Evolutionary conservation across 2,888 invertebrate genomes (phyloP).

Genomic region (Polyploca ridens): DNA sequence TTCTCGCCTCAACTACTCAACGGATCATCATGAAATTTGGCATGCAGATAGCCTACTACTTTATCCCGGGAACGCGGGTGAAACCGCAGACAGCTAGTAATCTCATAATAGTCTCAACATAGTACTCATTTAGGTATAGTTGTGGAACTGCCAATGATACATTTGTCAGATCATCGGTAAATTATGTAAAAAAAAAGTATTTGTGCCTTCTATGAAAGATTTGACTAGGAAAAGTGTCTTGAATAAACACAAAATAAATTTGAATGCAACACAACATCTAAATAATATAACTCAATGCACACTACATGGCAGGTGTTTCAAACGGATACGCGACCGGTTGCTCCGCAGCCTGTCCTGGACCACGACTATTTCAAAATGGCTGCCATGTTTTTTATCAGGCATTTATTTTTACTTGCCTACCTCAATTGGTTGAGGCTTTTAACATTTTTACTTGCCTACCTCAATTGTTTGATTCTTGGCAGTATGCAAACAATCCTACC

Average conservation of each 20-base stretch:
- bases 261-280: not conserved
- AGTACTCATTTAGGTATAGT: too few species aligned
- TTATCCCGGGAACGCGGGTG: too few species aligned
- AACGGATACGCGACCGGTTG: constrained; percentile 58
- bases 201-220: too few species aligned
- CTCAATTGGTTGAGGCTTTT: constrained; percentile 1
- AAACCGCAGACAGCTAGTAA: too few species aligned
- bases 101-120: too few species aligned
- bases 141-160: too few species aligned
- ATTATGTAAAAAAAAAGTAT: too few species aligned
- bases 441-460: not conserved
- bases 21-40: too few species aligned
- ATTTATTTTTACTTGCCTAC: constrained; percentile 3
- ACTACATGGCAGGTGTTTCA: constrained; percentile 46
- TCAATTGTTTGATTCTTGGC: too few species aligned
- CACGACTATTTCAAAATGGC: constrained; percentile 16
- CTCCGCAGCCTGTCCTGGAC: constrained; percentile 13
- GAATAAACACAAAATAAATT: not conserved
- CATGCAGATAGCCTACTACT: too few species aligned
- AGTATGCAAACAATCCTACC: not conserved
- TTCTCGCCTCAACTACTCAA: too few species aligned
- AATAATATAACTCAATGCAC: not conserved
- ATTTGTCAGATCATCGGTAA: too few species aligned
- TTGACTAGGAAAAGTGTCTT: not conserved
- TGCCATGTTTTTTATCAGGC: not conserved